Base-by-base conservation (phyloP, 2,888 invertebrate species). In the Pseudoips prasinana region DNA sequence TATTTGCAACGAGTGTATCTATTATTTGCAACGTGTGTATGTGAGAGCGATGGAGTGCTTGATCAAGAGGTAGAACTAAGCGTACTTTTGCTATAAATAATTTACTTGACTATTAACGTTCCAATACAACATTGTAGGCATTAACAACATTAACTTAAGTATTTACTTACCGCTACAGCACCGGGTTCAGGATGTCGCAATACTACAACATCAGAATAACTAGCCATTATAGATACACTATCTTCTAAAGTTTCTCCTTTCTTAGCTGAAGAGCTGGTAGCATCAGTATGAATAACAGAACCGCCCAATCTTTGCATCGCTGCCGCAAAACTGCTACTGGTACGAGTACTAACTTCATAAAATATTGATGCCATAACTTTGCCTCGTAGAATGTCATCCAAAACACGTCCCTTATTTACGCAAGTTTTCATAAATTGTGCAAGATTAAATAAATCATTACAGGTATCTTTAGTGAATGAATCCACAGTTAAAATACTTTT, bases 301-400 rank as follows among this genome's bases (percentile, higher is more conserved):
- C 99, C 99, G 4, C 99, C 99, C 3, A 99, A 91, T 46, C 98
- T 90, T 73, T 96, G 95, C 97, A 99, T 98, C 0, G 99, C 99
- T 0, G 97, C 96, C 0, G 96, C 92, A 86, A 99, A 99, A 71
- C 98, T 99, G 73, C 96, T 96, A 59, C 95, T 94, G 0, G 99
- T 99, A 41, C 99, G 91, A 0, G 99, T 99, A 72, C 98, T 98
- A 0, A 94, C 97, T 91, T 99, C 99, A 80, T 97, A 99, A 81
- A 99, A 99, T 69, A 99, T 92, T 0, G 96, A 96, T 1, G 98
- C 95, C 96, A 99, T 95, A 1, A 98, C 91, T 89, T 97, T 98
- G 22, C 98, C 98, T 74, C 93, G 93, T 20, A 98, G 83, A 46
- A 98, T 92, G 65, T 97, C 95, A 72, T 96, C 96, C 28, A 98